Percentiles rank a stretch among this genome's conserved stretches.
These are phyloP conservation scores for Dinocampus coccinellae DNA, from an alignment of 2,888 invertebrate genomes.

Conservation along the genomic window DNA sequence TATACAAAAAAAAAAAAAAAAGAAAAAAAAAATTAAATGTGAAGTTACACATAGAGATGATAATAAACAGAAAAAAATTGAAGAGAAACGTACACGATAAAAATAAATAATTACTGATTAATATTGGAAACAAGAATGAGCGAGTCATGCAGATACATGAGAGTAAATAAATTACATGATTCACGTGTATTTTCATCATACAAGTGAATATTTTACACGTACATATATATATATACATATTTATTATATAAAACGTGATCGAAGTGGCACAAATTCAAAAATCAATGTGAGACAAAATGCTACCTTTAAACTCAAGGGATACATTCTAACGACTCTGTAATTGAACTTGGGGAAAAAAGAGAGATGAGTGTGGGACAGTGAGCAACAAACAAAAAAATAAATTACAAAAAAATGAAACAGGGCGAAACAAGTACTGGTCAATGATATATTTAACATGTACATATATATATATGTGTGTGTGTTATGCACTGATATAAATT, in stretches of 20 bases:
- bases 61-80: not conserved
- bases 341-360: constrained; percentile 32
- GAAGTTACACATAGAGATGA: not conserved
- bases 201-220: not conserved
- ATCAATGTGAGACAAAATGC: constrained; percentile 42
- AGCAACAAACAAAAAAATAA: constrained; percentile 11
- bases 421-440: not conserved
- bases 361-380: constrained; percentile 14
- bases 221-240: not conserved
- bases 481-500: not conserved
- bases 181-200: not conserved
- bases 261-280: constrained; percentile 36
- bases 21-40: not conserved
- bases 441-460: not conserved
- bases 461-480: not conserved
- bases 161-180: not conserved
- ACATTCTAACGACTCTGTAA: constrained; percentile 45
- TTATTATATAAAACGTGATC: constrained; percentile 19
- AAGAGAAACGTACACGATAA: not conserved
- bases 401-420: not conserved
- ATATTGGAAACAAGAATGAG: not conserved
- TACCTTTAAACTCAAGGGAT: constrained; percentile 43
- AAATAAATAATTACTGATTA: not conserved
- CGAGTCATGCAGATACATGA: not conserved
- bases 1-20: constrained; percentile 10